Conservation (phyloP, 2,888 invertebrate genomes). For the Vanessa cardui region DNA sequence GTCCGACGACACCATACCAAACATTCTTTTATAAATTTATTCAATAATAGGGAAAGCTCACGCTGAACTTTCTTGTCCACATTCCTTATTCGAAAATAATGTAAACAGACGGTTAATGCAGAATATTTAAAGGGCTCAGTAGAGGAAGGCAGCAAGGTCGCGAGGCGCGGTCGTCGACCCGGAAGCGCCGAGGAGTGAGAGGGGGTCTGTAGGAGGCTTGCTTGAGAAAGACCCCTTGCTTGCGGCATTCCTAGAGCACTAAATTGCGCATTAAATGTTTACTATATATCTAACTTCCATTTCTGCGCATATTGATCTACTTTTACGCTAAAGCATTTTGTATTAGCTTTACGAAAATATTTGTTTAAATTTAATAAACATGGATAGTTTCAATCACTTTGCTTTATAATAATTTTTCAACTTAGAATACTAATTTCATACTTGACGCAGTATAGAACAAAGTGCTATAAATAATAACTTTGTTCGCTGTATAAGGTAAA, state of each 20-base stretch:
- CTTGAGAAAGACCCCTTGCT: constrained; percentile 41
- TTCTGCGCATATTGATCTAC: neutral
- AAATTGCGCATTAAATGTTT: constrained; percentile 54
- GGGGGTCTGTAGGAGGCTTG: constrained; percentile 35
- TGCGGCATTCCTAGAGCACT: constrained; percentile 52
- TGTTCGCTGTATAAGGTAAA: constrained; percentile 1
- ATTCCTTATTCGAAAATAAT: constrained; percentile 7
- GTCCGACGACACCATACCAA: constrained; percentile 49
- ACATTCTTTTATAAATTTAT: constrained; percentile 42
- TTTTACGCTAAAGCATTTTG: no score
- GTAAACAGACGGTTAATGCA: constrained; percentile 2
- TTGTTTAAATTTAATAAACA: no score
- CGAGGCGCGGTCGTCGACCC: constrained; percentile 61
- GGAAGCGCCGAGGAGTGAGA: constrained; percentile 51
- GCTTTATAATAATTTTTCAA: no score
- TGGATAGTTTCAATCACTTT: no score
- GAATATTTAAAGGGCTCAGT: constrained; percentile 43
- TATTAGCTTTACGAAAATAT: no score
- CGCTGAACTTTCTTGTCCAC: constrained; percentile 21
- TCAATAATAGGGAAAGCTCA: constrained; percentile 40
- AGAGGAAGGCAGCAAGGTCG: constrained; percentile 55
- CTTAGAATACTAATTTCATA: no score
- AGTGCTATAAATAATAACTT: neutral
- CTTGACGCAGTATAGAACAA: neutral
- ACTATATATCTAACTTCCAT: constrained; percentile 32